Conservation (phyloP, 1,140 invertebrate species). For the Lordiphosa collinella region DNA sequence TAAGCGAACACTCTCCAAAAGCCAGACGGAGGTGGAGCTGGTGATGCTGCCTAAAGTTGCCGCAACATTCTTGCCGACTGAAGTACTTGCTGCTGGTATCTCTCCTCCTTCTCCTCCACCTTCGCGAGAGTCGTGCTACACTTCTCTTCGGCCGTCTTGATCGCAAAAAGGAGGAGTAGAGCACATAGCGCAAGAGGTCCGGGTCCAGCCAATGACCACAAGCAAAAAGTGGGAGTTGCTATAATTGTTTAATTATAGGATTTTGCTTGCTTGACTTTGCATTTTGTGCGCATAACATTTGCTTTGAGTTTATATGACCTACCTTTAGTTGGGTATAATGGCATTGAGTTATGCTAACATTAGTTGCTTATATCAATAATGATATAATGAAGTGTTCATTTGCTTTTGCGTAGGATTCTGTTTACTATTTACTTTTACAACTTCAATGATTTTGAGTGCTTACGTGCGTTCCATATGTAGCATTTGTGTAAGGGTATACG, state of each 20-base stretch:
- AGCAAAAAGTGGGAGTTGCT: conserved; percentile 79
- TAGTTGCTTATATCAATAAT: too few relatives aligned
- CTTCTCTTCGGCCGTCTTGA: conserved; percentile 53
- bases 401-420: too few relatives aligned
- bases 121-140: conserved; percentile 31
- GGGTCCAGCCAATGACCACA: conserved; percentile 54
- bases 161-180: conserved; percentile 79
- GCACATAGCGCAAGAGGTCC: conserved; percentile 73
- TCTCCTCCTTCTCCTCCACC: conserved; percentile 6
- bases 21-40: conserved; percentile 65
- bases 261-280: conserved; percentile 78
- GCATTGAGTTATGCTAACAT: not conserved
- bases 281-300: conserved; percentile 77
- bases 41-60: conserved; percentile 46
- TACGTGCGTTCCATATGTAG: too few relatives aligned
- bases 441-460: too few relatives aligned
- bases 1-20: not conserved
- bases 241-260: conserved; percentile 80
- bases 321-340: conserved; percentile 17
- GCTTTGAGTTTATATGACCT: conserved; percentile 64
- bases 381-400: too few relatives aligned
- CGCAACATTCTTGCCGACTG: conserved; percentile 41
- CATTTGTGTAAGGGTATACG: conserved; percentile 18
- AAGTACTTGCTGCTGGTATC: conserved; percentile 47
- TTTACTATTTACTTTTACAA: too few relatives aligned